Base-by-base conservation (phyloP, 2,113 vertebrate genomes). In the Salvator merianae region DNA sequence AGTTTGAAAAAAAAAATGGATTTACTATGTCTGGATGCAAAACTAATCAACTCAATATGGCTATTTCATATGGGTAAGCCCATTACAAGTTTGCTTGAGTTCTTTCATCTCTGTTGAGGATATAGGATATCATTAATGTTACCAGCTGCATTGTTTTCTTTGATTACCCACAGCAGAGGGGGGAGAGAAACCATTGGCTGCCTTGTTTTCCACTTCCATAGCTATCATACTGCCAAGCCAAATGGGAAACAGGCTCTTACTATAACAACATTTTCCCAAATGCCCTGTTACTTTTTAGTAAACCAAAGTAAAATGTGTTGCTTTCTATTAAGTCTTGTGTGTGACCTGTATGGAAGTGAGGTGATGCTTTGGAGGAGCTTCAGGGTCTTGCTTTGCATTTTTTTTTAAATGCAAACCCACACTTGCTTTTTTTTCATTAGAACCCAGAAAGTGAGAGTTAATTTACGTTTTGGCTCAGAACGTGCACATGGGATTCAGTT, bases 221-320 rank as follows among this genome's bases (percentile, higher is more conserved):
- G 90, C 59, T 91, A 86, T 94, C 88, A 84, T 88, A 93, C 90
- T 94, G 91, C 94, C 90, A 95, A 95, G 86, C 86, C 85, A 94
- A 96, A 96, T 95, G 90, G 32, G 81, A 94, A 95, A 88, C 95
- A 96, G 96, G 85, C 91, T 92, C 90, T 92, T 91, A 94, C 88
- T 95, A 92, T 93, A 96, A 92, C 80, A 92, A 84, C 91, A 89
- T 94, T 96, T 95, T 95, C 95, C 95, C 94, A 93, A 96, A 94
- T 90, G 95, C 90, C 93, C 90, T 93, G 94, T 95, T 97, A 96
- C 95, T 96, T 96, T 96, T 95, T 94, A 94, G 94, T 95, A 96
- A 96, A 96, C 93, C 90, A 95, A 96, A 96, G 93, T 95, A 95
- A 95, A 96, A 95, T 92, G 91, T 94, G 93, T 95, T 95, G 91